phyloP scores from a whole-genome alignment of 2,113 vertebrate genomes.

The Heterotis niloticus region DNA sequence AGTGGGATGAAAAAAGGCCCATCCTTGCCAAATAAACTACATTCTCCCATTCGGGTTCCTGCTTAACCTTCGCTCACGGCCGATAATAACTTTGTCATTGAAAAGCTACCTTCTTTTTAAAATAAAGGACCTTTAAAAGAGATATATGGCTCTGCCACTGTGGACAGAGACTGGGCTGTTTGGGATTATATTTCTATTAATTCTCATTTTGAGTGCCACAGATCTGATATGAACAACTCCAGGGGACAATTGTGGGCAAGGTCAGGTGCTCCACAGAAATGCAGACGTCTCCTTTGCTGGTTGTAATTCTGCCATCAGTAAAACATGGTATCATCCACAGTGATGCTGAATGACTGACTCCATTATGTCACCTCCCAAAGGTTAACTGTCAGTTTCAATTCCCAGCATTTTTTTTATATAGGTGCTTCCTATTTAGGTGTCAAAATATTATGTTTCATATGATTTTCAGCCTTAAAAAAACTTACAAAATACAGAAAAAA shows the following conservation, averaged over 20 bases:
- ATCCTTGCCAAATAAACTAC: conserved; percentile 52
- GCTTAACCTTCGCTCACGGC: conserved; percentile 64
- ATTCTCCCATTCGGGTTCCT: conserved; percentile 63
- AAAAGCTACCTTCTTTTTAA: conserved; percentile 47
- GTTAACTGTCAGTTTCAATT: not conserved
- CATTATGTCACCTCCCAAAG: not conserved
- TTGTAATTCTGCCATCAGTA: conserved; percentile 39
- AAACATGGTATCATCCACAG: not conserved
- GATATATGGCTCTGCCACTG: conserved; percentile 53
- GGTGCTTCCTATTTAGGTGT: too few relatives aligned
- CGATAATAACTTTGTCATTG: conserved; percentile 71
- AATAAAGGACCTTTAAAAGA: conserved; percentile 64
- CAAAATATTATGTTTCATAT: not conserved
- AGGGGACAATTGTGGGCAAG: conserved; percentile 58
- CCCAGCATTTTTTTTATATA: too few relatives aligned
- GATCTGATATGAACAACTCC: conserved; percentile 62
- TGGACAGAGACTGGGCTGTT: conserved; percentile 59
- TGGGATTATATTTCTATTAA: conserved; percentile 62
- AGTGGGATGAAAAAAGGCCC: conserved; percentile 61
- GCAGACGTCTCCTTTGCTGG: conserved; percentile 39
- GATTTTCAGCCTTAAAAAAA: not conserved
- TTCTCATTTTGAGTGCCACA: conserved; percentile 62
- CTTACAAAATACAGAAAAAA: not conserved
- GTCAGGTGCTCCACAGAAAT: conserved; percentile 53
- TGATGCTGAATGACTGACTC: not conserved